Conservation (phyloP, 2,113 vertebrate genomes). For the Taxidea taxus region DNA sequence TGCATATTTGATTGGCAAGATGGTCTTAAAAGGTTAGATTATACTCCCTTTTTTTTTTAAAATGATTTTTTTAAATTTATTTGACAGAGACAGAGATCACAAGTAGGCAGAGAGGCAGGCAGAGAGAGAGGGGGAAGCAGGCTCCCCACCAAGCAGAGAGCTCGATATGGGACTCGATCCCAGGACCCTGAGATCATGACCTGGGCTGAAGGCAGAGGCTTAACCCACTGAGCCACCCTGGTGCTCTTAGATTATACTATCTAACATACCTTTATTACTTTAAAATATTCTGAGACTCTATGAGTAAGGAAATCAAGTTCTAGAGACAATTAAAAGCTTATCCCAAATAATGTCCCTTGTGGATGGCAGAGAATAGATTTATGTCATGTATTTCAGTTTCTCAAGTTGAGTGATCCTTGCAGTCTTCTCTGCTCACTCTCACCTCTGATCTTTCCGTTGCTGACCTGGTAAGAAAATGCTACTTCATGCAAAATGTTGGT, state of each 20-base stretch:
- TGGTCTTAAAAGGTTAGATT: neutral
- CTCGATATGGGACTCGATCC: too few species aligned
- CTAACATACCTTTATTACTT: neutral
- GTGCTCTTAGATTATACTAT: neutral
- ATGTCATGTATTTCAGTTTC: neutral
- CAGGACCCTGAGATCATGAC: too few species aligned
- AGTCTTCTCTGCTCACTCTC: neutral
- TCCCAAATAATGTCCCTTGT: neutral
- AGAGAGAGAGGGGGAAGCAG: too few species aligned
- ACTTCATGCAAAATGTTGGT: neutral
- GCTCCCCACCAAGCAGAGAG: too few species aligned
- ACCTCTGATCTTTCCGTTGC: neutral
- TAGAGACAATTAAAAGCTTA: neutral
- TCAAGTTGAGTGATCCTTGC: neutral
- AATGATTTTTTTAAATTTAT: too few species aligned
- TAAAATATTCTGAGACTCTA: neutral
- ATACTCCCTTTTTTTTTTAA: too few species aligned
- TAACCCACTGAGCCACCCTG: too few species aligned
- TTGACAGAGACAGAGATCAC: too few species aligned
- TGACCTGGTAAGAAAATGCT: neutral
- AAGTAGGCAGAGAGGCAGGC: too few species aligned
- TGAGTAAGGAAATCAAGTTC: slow-evolving; percentile 14
- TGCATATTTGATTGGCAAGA: slow-evolving; percentile 28
- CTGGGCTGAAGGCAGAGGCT: too few species aligned
- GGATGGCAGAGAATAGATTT: neutral